phyloP scores from a whole-genome alignment of 2,113 vertebrate species.

The Myrmecobius fasciatus region DNA sequence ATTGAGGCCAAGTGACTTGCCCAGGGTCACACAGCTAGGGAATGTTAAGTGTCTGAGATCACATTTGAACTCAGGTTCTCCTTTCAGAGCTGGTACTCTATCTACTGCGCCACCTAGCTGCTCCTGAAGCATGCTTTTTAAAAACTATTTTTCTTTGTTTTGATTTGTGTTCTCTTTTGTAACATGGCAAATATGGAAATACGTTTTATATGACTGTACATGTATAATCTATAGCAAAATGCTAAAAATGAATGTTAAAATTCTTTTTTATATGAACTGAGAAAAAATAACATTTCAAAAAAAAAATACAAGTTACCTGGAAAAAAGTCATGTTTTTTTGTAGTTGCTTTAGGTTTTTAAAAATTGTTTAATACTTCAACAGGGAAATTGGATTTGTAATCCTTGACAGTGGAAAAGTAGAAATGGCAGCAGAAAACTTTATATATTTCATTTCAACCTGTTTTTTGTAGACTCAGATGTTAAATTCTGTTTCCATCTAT shows the following conservation, averaged over 20 bases:
- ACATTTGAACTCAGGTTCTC: too few species aligned
- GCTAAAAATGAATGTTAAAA: not conserved
- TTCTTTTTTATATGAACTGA: not conserved
- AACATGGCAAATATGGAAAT: not conserved
- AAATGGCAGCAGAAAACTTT: not conserved
- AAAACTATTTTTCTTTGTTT: not conserved
- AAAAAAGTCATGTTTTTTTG: not conserved
- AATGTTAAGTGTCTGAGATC: too few species aligned
- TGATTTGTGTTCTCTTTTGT: not conserved
- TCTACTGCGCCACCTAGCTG: too few species aligned
- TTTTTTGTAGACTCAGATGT: not conserved
- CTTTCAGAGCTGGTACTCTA: too few species aligned
- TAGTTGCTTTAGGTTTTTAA: not conserved
- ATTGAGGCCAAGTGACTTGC: too few species aligned
- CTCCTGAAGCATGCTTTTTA: not conserved
- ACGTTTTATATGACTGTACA: not conserved
- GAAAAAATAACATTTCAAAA: not conserved
- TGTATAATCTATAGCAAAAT: not conserved
- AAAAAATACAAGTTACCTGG: not conserved
- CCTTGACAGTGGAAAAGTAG: not conserved
- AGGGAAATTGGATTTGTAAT: not conserved
- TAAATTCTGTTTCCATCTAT: not conserved
- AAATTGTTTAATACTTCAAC: not conserved
- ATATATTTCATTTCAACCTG: not conserved
- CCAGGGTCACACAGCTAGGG: too few species aligned